Conservation (phyloP, 2,888 invertebrate genomes). For the Malthinus seriepunctatus region DNA sequence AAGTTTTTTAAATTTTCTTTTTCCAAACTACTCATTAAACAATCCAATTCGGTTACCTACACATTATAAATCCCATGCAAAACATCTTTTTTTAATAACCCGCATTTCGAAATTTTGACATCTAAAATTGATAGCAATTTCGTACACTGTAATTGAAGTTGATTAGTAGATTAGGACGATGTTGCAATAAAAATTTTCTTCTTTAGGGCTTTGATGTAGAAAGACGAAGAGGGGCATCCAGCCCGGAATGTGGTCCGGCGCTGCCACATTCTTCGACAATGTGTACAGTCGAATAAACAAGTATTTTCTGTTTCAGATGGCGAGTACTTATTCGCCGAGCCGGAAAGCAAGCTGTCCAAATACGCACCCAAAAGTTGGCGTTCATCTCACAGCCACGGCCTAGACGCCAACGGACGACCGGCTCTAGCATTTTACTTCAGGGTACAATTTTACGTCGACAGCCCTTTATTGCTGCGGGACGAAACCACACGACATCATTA, state of each 20-base stretch:
- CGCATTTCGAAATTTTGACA: not conserved
- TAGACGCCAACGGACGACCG: constrained; percentile 89
- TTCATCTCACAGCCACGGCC: constrained; percentile 87
- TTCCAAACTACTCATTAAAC: constrained; percentile 3
- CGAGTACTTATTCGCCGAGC: constrained; percentile 94
- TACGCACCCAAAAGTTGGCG: constrained; percentile 97
- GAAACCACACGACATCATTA: constrained; percentile 91
- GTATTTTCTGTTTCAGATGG: constrained; percentile 73
- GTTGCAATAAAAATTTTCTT: constrained; percentile 34
- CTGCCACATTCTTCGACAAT: constrained; percentile 48
- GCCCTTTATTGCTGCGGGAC: constrained; percentile 86
- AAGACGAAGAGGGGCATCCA: constrained; percentile 35
- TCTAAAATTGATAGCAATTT: constrained; percentile 16
- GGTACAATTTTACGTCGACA: constrained; percentile 93
- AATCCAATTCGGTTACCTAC: not conserved
- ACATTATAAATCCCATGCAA: too few species aligned
- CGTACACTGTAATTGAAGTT: constrained; percentile 36
- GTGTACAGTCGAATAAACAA: constrained; percentile 28
- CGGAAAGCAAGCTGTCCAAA: constrained; percentile 93
- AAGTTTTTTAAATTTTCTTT: constrained; percentile 4
- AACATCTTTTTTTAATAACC: not conserved
- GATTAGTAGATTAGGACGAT: constrained; percentile 43
- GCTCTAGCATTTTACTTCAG: constrained; percentile 87
- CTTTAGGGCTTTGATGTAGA: constrained; percentile 25
- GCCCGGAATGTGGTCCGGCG: constrained; percentile 51